Percentiles rank a stretch among this genome's conserved stretches.
These are phyloP conservation scores for Caranx ignobilis DNA, from an alignment of 2,113 vertebrate species.

Conservation along the genomic window DNA sequence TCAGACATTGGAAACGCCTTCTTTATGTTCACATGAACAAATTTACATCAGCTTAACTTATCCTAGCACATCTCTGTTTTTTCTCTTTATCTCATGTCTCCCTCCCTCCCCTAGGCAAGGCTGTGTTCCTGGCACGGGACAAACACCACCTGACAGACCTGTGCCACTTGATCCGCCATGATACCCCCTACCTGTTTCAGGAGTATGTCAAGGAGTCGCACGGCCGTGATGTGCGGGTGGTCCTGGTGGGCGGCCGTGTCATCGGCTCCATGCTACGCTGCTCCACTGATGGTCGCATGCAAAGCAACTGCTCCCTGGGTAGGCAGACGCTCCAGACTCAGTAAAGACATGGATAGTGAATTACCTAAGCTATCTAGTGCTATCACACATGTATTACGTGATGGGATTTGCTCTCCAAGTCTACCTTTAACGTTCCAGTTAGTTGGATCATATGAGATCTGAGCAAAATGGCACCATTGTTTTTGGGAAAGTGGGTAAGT, in stretches of 20 bases:
- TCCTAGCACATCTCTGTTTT: background rate
- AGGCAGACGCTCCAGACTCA: slow-evolving; percentile 31
- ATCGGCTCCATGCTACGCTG: slow-evolving; percentile 93
- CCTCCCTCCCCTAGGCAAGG: slow-evolving; percentile 85
- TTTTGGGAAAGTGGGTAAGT: background rate
- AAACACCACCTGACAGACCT: slow-evolving; percentile 92
- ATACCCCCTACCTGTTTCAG: slow-evolving; percentile 93
- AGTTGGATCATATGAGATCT: background rate
- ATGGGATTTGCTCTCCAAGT: background rate
- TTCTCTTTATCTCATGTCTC: background rate
- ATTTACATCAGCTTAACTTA: background rate
- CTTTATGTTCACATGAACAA: background rate
- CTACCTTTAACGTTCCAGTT: background rate
- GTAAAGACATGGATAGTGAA: background rate
- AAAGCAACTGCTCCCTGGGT: slow-evolving; percentile 92
- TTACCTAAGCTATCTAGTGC: background rate
- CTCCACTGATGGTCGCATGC: slow-evolving; percentile 93
- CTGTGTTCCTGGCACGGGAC: slow-evolving; percentile 92
- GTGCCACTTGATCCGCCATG: slow-evolving; percentile 92
- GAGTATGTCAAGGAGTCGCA: slow-evolving; percentile 94
- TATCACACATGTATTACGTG: background rate
- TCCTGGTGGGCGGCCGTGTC: slow-evolving; percentile 90
- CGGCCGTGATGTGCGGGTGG: slow-evolving; percentile 90
- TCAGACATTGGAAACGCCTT: background rate
- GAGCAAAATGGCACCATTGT: background rate